Evolutionary conservation across 2,113 vertebrate genomes (phyloP).

Genomic region (Dromiciops gliroides): DNA sequence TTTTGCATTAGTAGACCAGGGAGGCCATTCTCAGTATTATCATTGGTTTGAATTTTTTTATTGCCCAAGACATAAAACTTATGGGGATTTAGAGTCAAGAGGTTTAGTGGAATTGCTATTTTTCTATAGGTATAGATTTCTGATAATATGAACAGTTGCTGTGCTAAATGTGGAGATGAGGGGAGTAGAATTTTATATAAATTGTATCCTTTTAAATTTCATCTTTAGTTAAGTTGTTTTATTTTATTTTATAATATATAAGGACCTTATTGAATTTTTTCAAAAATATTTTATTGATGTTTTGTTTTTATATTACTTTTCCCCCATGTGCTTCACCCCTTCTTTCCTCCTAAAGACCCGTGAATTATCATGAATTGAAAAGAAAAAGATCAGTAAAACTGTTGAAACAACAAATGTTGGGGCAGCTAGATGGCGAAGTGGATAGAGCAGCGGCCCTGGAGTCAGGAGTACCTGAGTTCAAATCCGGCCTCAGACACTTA

Average conservation of each 20-base stretch:
- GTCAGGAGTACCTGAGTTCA: no score
- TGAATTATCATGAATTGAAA: background rate
- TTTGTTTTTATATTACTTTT: background rate
- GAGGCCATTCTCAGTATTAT: background rate
- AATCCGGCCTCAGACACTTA: no score
- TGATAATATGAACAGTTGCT: background rate
- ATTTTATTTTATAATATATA: background rate
- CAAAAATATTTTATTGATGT: no score
- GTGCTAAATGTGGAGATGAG: background rate
- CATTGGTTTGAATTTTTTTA: background rate
- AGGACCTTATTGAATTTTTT: background rate
- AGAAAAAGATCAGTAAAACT: background rate
- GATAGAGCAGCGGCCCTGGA: no score
- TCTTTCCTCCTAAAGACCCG: background rate
- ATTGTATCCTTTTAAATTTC: background rate
- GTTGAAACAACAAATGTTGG: no score
- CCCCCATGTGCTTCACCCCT: background rate
- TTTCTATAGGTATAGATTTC: background rate
- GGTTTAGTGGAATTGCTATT: background rate
- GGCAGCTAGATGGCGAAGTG: no score
- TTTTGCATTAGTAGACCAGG: background rate
- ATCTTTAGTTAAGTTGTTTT: background rate
- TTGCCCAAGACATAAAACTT: background rate
- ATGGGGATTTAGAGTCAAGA: background rate
- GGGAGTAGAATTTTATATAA: background rate